Evolutionary conservation across 2,113 vertebrate genomes (phyloP), one percentile per base, ranked within the genome.

Genomic region (Chloebia gouldiae): DNA sequence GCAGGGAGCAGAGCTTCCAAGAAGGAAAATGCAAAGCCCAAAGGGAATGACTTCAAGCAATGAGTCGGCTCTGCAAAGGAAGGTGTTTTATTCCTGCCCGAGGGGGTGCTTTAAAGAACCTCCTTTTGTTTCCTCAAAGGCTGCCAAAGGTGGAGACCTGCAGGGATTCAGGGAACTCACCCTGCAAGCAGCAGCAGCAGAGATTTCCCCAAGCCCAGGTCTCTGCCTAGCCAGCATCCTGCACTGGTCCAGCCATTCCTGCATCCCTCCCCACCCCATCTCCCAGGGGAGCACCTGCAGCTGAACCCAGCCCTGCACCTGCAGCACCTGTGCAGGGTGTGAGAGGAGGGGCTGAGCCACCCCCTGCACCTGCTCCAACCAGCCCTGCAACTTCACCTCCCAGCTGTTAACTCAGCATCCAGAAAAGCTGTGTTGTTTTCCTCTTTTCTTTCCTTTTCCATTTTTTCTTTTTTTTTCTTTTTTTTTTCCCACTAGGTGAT

Each of bases 51-150:
- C 83, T 95, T 86, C 73, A 89, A 92, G 73, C 25, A 1, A 17
- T 10, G 65, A 91, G 90, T 33, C 17, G 28, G 57, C 53, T 86
- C 42, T 72, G 81, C 53, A 39, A 60, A 82, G 45, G 72, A 57
- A 91, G 59, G 40, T 65, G 61, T 76, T 91, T 95, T 18, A 95
- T 94, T 93, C 73, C 86, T 87, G 86, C 89, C 81, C 3, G 1
- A 84, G 73, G 91, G 65, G 51, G 25, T 78, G 80, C 91, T 95
- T 95, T 92, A 60, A 91, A 85, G 37, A 93, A 21, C 44, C 53
- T 93, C 45, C 53, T 85, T 96, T 91, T 96, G 81, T 94, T 87
- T 56, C 90, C 90, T 95, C 93, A 64, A 81, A 89, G 89, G 42
- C 86, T 76, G 59, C 33, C 4, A 37, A 80, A 30, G 51, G 71